Base-by-base conservation (phyloP, 2,888 invertebrate genomes). In the Campaea margaritaria region DNA sequence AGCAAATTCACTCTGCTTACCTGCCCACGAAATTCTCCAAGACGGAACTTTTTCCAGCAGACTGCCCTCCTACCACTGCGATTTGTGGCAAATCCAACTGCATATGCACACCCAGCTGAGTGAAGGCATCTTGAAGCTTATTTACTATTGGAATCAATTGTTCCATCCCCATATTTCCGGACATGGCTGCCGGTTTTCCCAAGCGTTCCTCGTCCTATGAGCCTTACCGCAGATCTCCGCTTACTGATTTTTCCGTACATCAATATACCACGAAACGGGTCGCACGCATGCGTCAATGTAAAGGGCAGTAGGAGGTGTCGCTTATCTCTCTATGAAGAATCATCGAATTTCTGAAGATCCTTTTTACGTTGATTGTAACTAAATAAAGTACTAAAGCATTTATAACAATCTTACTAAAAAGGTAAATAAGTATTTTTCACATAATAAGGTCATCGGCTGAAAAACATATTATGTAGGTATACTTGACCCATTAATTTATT, bases 21-120 rank as follows among this genome's bases (percentile, higher is more conserved):
- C 97, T 97, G 93, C 99, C 99, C 73, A 99, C 99, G 87, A 99
- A 99, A 94, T 99, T 99, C 94, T 99, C 99, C 85, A 99, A 94
- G 61, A 99, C 99, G 54, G 99, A 99, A 92, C 99, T 99, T 93
- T 99, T 99, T 80, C 99, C 99, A 79, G 99, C 99, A 85, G 99
- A 99, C 92, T 99, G 99, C 79, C 99, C 99, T 87, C 99, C 99
- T 82, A 99, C 99, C 66, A 99, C 99, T 70, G 99, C 99, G 84
- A 99, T 99, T 94, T 99, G 99, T 73, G 99, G 99, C 85, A 99
- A 94, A 95, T 99, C 99, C 86, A 99, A 94, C 87, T 98, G 97
- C 96, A 99, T 97, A 86, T 98, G 97, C 78, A 99, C 99, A 75
- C 99, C 99, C 87, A 99, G 94, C 83, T 98, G 97, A 70, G 99